Evolutionary conservation across 2,797 vertebrate species (phyloP).

Genomic region (Molossus alvarezi): DNA sequence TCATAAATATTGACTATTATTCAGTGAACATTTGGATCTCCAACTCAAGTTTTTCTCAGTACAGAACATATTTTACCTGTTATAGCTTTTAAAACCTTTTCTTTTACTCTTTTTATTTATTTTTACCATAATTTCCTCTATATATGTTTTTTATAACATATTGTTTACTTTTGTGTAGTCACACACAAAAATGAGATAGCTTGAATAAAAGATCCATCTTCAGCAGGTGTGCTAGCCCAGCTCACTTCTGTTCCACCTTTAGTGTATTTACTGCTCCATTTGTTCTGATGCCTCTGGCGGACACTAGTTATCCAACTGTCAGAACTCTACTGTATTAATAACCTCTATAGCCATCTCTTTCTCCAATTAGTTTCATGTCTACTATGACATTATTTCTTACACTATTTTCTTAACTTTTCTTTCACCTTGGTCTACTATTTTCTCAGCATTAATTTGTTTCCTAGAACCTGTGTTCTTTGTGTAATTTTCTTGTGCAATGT

Average conservation of each 20-base stretch:
- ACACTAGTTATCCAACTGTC: neutral
- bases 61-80: neutral
- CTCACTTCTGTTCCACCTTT: neutral
- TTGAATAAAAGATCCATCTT: neutral
- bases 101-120: neutral
- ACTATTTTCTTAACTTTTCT: constrained; percentile 49
- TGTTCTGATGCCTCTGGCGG: neutral
- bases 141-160: neutral
- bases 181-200: neutral
- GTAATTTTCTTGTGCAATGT: neutral
- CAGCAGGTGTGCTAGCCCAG: neutral
- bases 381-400: neutral
- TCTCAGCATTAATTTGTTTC: neutral
- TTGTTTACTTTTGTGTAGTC: neutral
- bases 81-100: neutral
- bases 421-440: neutral
- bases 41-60: neutral
- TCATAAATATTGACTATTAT: neutral
- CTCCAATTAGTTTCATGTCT: neutral
- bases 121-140: neutral
- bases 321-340: neutral
- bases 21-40: neutral
- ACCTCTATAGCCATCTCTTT: too few relatives aligned
- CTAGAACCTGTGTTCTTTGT: neutral
- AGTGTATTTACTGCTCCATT: neutral